Percentiles rank a stretch among this genome's conserved stretches.
phyloP scores from a whole-genome alignment of 2,113 vertebrate species.

The Naja naja region DNA sequence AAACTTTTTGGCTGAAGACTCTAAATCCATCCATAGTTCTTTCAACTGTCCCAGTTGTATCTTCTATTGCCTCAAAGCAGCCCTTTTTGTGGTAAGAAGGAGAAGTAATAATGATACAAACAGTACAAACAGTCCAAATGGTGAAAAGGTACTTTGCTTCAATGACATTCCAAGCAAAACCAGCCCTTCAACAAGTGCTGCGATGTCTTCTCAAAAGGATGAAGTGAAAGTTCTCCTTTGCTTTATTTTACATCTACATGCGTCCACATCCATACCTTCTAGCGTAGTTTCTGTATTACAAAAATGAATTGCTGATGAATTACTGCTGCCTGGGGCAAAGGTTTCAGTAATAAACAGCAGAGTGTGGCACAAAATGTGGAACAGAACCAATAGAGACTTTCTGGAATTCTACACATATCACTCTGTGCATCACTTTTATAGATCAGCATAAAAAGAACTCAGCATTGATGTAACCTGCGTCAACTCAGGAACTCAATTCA shows the following conservation, averaged over 20 bases:
- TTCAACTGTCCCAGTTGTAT: no score
- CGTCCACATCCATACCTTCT: not conserved
- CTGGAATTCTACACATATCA: not conserved
- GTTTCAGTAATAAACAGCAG: not conserved
- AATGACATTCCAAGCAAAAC: not conserved
- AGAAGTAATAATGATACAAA: not conserved
- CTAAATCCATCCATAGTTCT: not conserved
- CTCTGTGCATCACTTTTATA: not conserved
- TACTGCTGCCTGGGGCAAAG: not conserved
- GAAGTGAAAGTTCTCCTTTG: not conserved
- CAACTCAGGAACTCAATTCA: not conserved
- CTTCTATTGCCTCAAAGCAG: not conserved
- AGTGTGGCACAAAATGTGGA: not conserved
- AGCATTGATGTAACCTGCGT: not conserved
- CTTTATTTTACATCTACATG: not conserved
- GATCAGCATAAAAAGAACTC: not conserved
- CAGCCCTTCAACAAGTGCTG: not conserved
- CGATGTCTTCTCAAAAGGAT: not conserved
- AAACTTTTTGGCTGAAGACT: not conserved
- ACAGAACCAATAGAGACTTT: not conserved
- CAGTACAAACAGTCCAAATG: not conserved
- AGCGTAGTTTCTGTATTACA: not conserved
- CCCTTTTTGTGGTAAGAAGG: not conserved
- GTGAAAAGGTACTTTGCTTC: not conserved
- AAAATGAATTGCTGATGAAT: not conserved